These are phyloP conservation scores for Plecturocebus donacophilus DNA, from an alignment of 2,113 vertebrate genomes.

Conservation along the genomic window DNA sequence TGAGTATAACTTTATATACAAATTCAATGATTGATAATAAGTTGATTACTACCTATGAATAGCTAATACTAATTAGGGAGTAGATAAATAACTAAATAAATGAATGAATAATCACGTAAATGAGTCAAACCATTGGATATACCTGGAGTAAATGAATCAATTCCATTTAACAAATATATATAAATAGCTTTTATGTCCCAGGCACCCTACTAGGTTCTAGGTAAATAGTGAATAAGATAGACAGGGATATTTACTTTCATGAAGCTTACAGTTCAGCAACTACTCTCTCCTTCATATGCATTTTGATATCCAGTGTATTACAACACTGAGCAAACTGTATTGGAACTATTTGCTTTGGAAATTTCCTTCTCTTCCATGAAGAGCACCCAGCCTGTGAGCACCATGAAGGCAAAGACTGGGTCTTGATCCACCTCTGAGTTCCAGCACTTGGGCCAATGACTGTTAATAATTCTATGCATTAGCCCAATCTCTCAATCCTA, in stretches of 20 bases:
- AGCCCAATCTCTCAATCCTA: not conserved
- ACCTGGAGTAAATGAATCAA: not conserved
- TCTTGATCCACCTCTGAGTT: not conserved
- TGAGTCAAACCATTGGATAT: not conserved
- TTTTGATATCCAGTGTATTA: constrained; percentile 1
- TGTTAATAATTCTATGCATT: not conserved
- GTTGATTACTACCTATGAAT: not conserved
- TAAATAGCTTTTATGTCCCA: not conserved
- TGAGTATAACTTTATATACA: constrained; percentile 4
- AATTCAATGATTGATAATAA: constrained; percentile 8
- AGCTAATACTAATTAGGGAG: not conserved
- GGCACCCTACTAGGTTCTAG: not conserved
- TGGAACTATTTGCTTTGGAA: not conserved
- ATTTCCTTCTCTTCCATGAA: not conserved
- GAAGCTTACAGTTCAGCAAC: not conserved
- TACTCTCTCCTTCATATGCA: not conserved
- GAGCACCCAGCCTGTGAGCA: not conserved
- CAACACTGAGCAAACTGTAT: not conserved
- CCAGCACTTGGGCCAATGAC: not conserved
- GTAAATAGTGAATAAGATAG: not conserved
- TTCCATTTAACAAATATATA: not conserved
- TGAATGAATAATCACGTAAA: not conserved
- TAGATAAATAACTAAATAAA: constrained; percentile 7
- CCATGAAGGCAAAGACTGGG: not conserved
- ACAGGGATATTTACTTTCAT: not conserved